Evolutionary conservation across 1,140 invertebrate species (phyloP).

Genomic region (Pogonomyrmex barbatus): DNA sequence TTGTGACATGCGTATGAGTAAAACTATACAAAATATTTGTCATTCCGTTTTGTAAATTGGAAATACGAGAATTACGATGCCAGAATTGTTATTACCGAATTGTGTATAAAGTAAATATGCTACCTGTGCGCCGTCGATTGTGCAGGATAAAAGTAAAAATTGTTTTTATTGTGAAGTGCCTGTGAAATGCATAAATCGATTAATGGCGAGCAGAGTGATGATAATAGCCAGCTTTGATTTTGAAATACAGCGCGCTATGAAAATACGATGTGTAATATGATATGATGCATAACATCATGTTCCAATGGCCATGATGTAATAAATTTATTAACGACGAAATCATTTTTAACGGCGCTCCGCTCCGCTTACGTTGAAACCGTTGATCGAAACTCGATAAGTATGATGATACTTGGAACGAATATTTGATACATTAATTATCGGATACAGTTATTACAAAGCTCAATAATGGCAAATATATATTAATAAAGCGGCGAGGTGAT

Average conservation of each 20-base stretch:
- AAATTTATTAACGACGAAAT: constrained; percentile 56
- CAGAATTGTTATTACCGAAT: neutral
- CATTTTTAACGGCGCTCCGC: constrained; percentile 40
- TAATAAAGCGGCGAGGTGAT: neutral
- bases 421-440: constrained; percentile 38
- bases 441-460: constrained; percentile 13
- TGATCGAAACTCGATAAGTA: constrained; percentile 27
- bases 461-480: constrained; percentile 12
- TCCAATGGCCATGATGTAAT: constrained; percentile 10
- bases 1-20: neutral
- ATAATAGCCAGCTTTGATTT: constrained; percentile 30
- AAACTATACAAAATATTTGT: neutral
- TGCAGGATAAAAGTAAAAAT: constrained; percentile 2
- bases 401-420: constrained; percentile 13
- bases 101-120: neutral
- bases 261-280: constrained; percentile 7
- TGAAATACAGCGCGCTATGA: constrained; percentile 15
- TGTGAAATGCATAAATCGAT: constrained; percentile 6
- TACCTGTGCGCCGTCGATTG: too few species aligned
- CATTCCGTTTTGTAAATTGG: neutral
- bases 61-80: neutral
- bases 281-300: constrained; percentile 20
- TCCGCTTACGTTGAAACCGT: constrained; percentile 7
- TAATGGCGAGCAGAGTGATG: neutral
- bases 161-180: neutral